Conservation (phyloP, 2,113 vertebrate genomes). For the Phocoena phocoena region DNA sequence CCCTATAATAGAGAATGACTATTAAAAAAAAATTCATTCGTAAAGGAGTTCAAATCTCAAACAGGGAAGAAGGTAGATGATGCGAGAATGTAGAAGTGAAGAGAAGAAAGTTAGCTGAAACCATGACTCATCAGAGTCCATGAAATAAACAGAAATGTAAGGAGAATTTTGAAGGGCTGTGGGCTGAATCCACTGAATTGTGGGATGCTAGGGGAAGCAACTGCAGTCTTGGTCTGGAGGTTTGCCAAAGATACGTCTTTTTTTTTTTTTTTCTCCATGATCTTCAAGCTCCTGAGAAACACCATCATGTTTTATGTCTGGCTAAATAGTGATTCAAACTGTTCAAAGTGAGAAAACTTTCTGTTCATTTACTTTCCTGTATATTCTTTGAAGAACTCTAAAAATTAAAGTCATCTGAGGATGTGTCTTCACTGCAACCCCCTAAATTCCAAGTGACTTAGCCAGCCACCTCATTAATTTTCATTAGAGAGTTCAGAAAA, state of each 20-base stretch:
- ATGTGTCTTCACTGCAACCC: neutral
- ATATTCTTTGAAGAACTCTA: neutral
- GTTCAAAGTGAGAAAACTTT: neutral
- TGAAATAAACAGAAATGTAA: neutral
- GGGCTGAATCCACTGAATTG: neutral
- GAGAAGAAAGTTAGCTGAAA: neutral
- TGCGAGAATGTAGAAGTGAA: rapidly evolving
- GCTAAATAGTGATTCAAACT: neutral
- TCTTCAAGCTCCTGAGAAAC: neutral
- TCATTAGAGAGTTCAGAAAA: neutral
- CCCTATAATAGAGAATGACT: neutral
- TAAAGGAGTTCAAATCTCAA: neutral
- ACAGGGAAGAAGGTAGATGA: neutral
- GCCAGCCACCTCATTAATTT: neutral
- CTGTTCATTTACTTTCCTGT: neutral
- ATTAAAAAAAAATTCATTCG: neutral
- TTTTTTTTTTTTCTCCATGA: neutral
- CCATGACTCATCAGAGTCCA: neutral
- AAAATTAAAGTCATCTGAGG: neutral
- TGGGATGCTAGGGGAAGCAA: rapidly evolving
- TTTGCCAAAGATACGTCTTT: rapidly evolving
- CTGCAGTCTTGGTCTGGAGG: too few relatives aligned
- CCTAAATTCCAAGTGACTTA: neutral
- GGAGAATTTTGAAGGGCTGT: neutral
- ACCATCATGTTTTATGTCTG: neutral